Conservation (phyloP, 2,113 vertebrate genomes). For the Petroica traversi region DNA sequence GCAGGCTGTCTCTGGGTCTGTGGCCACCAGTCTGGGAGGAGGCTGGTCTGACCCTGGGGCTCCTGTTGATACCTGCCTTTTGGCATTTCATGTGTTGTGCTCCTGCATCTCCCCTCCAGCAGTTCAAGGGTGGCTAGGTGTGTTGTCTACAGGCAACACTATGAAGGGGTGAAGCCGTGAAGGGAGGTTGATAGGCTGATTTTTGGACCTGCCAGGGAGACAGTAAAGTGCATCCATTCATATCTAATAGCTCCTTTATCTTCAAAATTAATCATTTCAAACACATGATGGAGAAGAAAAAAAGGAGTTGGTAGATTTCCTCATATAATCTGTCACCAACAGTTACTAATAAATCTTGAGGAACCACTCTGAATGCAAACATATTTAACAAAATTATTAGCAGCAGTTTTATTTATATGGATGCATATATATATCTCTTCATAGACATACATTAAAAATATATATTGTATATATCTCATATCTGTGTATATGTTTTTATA, state of each 20-base stretch:
- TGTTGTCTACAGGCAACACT: neutral
- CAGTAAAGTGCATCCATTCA: neutral
- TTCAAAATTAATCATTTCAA: neutral
- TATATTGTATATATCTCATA: neutral
- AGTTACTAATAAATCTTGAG: neutral
- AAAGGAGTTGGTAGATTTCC: neutral
- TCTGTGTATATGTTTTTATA: neutral
- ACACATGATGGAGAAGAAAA: neutral
- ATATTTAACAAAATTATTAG: neutral
- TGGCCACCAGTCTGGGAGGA: accelerated
- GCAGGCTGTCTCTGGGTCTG: neutral
- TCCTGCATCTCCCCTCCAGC: neutral
- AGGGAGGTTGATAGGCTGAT: neutral
- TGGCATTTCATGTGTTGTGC: neutral
- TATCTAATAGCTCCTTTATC: neutral
- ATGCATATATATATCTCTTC: neutral
- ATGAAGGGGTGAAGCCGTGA: too few species aligned
- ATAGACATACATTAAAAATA: neutral
- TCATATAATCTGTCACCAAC: neutral
- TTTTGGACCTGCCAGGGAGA: neutral
- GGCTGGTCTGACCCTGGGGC: neutral
- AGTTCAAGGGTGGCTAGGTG: neutral
- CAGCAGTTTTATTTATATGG: neutral
- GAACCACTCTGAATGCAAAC: neutral
- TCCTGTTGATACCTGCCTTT: neutral